Conservation (phyloP, 2,113 vertebrate species). For the Alligator sinensis region DNA sequence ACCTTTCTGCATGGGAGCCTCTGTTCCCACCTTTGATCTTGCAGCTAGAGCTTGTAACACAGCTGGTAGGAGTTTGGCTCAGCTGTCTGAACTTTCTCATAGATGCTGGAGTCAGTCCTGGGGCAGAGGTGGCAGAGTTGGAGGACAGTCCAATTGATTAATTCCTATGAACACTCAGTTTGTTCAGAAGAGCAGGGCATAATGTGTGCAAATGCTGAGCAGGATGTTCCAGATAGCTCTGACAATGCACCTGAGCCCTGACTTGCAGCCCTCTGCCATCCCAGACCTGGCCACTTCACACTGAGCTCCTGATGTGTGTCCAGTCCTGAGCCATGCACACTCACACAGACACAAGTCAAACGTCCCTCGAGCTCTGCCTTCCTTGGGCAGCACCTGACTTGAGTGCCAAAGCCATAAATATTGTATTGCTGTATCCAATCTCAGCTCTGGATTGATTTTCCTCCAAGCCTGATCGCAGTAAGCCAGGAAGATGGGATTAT, state of each 20-base stretch:
- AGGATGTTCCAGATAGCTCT: neutral
- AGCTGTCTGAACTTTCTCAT: neutral
- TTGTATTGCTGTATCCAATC: constrained; percentile 59
- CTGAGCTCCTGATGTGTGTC: neutral
- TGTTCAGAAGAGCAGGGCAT: neutral
- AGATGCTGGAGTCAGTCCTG: neutral
- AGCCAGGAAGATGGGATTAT: constrained; percentile 60
- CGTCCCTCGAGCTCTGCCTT: neutral
- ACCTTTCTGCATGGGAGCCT: neutral
- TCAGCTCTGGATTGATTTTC: constrained; percentile 70
- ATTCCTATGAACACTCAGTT: neutral
- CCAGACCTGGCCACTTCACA: neutral
- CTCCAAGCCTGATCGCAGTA: neutral
- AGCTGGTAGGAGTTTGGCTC: neutral
- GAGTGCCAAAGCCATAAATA: constrained; percentile 58
- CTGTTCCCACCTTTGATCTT: neutral
- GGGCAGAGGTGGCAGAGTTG: neutral
- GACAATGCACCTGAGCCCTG: neutral
- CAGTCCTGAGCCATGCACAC: neutral
- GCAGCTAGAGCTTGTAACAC: neutral
- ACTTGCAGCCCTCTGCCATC: neutral
- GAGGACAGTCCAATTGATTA: neutral
- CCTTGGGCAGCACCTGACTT: neutral
- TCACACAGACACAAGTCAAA: neutral
- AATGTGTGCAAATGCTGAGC: neutral